A percentile compares a stretch with the other conserved stretches of the same genome.
phyloP scores from a whole-genome alignment of 2,888 invertebrate species.

The Anoncus sp. region DNA sequence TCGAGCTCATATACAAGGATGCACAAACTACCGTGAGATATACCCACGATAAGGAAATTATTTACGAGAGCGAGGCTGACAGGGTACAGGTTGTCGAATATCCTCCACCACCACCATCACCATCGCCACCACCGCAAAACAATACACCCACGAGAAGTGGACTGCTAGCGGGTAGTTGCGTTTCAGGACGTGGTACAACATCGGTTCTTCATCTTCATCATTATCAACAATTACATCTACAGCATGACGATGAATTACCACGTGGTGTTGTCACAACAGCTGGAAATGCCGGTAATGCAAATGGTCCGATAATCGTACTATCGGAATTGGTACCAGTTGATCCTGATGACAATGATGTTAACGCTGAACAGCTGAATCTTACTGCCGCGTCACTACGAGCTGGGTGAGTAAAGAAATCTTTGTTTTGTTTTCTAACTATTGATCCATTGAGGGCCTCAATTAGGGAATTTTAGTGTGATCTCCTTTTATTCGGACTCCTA shows the following conservation, averaged over 20 bases:
- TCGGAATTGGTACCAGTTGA: constrained; percentile 90
- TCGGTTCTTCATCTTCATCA: constrained; percentile 85
- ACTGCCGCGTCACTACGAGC: constrained; percentile 75
- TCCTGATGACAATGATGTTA: constrained; percentile 78
- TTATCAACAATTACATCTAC: constrained; percentile 84
- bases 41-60: constrained; percentile 91
- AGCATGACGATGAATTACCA: constrained; percentile 84
- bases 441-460: not conserved
- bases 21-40: constrained; percentile 94
- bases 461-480: too few relatives aligned
- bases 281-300: constrained; percentile 80
- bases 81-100: constrained; percentile 81
- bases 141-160: constrained; percentile 84
- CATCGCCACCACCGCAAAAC: constrained; percentile 83
- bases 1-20: constrained; percentile 93
- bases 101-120: constrained; percentile 81
- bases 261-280: constrained; percentile 75
- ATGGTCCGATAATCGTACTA: constrained; percentile 89
- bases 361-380: constrained; percentile 77
- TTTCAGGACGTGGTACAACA: constrained; percentile 83
- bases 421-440: not conserved
- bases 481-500: too few relatives aligned
- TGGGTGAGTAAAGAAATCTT: constrained; percentile 75
- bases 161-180: constrained; percentile 82
- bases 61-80: constrained; percentile 91